Evolutionary conservation across 2,888 invertebrate species (phyloP).

Genomic region (Salpingus planirostris): DNA sequence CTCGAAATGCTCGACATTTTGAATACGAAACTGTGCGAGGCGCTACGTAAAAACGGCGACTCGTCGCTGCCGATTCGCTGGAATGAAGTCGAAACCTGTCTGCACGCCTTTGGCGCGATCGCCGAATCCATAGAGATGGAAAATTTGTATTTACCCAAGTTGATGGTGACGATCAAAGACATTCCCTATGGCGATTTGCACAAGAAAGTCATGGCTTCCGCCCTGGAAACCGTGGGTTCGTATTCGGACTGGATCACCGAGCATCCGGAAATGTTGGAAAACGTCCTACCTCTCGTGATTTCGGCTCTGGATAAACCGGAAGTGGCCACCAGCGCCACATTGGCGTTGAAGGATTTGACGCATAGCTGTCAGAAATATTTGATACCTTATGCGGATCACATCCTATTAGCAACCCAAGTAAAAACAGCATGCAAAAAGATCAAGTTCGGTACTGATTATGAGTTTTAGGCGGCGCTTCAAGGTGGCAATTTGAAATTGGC

Average conservation of each 20-base stretch:
- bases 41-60: conserved; percentile 41
- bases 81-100: conserved; percentile 56
- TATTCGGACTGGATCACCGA: conserved; percentile 80
- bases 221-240: conserved; percentile 69
- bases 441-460: conserved; percentile 4
- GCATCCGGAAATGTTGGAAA: conserved; percentile 58
- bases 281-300: conserved; percentile 59
- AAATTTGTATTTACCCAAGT: conserved; percentile 47
- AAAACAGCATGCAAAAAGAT: no score
- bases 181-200: conserved; percentile 55
- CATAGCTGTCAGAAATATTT: conserved; percentile 71
- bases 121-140: conserved; percentile 54
- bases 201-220: conserved; percentile 57
- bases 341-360: conserved; percentile 82
- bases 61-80: conserved; percentile 38
- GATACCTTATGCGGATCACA: conserved; percentile 64
- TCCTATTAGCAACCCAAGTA: conserved; percentile 64
- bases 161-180: conserved; percentile 52
- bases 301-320: conserved; percentile 56
- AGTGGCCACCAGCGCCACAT: conserved; percentile 71
- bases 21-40: conserved; percentile 52
- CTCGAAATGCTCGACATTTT: conserved; percentile 64
- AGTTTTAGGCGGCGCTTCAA: conserved; percentile 47
- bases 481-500: conserved; percentile 52
- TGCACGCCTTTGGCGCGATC: conserved; percentile 57